A percentile compares a stretch with the other conserved stretches of the same genome.
Evolutionary conservation across 2,888 invertebrate species (phyloP).

Genomic region (Liposcelis brunnea): DNA sequence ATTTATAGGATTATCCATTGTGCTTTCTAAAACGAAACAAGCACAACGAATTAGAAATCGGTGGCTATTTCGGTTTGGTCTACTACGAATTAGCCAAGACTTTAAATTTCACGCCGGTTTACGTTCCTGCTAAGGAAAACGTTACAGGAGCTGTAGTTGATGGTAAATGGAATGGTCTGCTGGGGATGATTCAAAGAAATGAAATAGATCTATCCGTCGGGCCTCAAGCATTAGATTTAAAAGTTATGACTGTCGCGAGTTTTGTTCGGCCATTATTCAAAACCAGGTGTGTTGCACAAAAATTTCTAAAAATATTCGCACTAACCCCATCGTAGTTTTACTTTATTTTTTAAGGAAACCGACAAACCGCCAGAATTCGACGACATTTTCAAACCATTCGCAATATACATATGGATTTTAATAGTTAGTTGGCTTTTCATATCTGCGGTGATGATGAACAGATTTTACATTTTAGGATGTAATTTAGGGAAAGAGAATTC

Average conservation of each 20-base stretch:
- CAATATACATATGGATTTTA: slow-evolving; percentile 8
- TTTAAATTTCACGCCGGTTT: not conserved
- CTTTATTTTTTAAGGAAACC: slow-evolving; percentile 1
- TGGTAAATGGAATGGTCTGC: slow-evolving; percentile 8
- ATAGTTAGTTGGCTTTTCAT: slow-evolving; percentile 5
- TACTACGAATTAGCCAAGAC: not conserved
- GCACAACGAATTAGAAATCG: not conserved
- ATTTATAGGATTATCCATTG: not conserved
- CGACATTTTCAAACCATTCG: slow-evolving; percentile 9
- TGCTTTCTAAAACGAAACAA: not conserved
- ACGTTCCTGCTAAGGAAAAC: not conserved
- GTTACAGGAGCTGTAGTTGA: not conserved
- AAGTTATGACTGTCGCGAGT: not conserved
- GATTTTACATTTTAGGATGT: slow-evolving; percentile 3
- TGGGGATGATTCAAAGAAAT: slow-evolving; percentile 7
- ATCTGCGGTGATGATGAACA: not conserved
- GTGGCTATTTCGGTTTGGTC: not conserved
- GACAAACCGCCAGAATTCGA: slow-evolving; percentile 2
- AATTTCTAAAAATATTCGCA: no score
- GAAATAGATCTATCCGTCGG: slow-evolving; percentile 3
- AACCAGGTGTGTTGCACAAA: no score
- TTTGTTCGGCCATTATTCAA: slow-evolving; percentile 3
- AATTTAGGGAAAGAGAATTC: slow-evolving; percentile 6
- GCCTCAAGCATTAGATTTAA: not conserved
- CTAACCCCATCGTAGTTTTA: not conserved